Conservation (phyloP, 2,888 invertebrate genomes). For the Abrostola tripartita region DNA sequence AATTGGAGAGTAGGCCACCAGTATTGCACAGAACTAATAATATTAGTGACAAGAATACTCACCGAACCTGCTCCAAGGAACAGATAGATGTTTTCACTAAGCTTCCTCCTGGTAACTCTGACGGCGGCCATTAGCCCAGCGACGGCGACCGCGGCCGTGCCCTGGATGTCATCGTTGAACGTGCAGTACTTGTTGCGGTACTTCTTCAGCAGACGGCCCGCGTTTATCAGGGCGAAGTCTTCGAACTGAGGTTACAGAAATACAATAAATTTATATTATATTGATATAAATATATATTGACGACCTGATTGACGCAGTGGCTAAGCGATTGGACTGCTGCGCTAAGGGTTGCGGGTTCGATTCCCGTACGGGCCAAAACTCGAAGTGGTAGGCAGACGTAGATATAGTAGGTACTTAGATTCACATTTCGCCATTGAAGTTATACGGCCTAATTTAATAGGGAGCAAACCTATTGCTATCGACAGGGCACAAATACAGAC, state of each 20-base stretch:
- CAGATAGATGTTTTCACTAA: conserved; percentile 95
- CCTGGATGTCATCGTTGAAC: conserved; percentile 99
- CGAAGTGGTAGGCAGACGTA: no score
- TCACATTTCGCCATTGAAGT: no score
- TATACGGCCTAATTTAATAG: no score
- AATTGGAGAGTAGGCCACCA: no score
- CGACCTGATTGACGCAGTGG: no score
- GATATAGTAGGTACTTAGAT: no score
- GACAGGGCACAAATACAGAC: no score
- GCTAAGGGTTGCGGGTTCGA: no score
- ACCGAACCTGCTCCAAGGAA: conserved; percentile 96
- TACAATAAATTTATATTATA: not conserved
- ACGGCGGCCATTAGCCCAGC: conserved; percentile 95
- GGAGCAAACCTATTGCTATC: no score
- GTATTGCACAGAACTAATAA: no score
- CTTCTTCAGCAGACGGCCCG: conserved; percentile 97
- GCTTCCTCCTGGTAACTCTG: conserved; percentile 92
- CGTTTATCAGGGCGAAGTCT: conserved; percentile 99
- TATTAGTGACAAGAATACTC: conserved; percentile 55
- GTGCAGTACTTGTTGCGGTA: conserved; percentile 97
- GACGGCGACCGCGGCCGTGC: conserved; percentile 98
- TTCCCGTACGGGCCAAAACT: no score
- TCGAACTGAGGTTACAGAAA: conserved; percentile 91
- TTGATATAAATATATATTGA: not conserved
- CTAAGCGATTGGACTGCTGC: no score